A percentile compares a stretch with the other conserved stretches of the same genome.
These are phyloP conservation scores for Cryptoblepharus egeriae DNA, from an alignment of 2,797 vertebrate species.

Conservation along the genomic window DNA sequence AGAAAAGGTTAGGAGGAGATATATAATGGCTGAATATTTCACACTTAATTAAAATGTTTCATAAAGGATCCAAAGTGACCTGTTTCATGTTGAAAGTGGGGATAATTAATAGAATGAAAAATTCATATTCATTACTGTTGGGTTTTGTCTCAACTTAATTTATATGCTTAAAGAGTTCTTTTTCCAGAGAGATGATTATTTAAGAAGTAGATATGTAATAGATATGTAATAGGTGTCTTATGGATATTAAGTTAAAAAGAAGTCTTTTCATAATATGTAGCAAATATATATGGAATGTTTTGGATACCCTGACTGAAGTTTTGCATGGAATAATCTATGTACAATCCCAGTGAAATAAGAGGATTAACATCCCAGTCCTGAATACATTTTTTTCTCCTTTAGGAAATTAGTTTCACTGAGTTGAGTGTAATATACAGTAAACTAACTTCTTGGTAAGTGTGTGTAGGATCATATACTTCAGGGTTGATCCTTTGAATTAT, in stretches of 20 bases:
- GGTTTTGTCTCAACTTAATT: constrained; percentile 63
- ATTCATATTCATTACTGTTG: constrained; percentile 66
- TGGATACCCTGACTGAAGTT: constrained; percentile 9
- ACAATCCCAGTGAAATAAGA: not conserved
- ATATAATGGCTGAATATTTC: constrained; percentile 64
- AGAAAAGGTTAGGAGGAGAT: constrained; percentile 52
- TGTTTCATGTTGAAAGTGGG: constrained; percentile 65
- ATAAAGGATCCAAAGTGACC: constrained; percentile 54
- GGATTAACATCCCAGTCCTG: not conserved
- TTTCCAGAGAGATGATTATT: constrained; percentile 65
- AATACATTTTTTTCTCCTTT: not conserved
- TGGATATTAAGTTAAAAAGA: constrained; percentile 51
- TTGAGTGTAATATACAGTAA: not conserved
- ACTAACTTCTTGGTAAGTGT: not conserved
- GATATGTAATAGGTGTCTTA: not conserved
- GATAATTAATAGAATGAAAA: constrained; percentile 77
- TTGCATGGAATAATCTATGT: not conserved
- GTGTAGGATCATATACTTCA: not conserved
- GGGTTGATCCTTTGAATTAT: not conserved
- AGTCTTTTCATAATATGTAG: constrained; percentile 38
- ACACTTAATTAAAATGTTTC: constrained; percentile 73
- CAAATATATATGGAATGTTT: constrained; percentile 9
- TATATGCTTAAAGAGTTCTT: constrained; percentile 60
- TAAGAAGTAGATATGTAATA: constrained; percentile 32
- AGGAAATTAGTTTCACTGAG: not conserved